These are phyloP conservation scores for Glaucomys volans DNA, from an alignment of 2,113 vertebrate species.

Conservation along the genomic window DNA sequence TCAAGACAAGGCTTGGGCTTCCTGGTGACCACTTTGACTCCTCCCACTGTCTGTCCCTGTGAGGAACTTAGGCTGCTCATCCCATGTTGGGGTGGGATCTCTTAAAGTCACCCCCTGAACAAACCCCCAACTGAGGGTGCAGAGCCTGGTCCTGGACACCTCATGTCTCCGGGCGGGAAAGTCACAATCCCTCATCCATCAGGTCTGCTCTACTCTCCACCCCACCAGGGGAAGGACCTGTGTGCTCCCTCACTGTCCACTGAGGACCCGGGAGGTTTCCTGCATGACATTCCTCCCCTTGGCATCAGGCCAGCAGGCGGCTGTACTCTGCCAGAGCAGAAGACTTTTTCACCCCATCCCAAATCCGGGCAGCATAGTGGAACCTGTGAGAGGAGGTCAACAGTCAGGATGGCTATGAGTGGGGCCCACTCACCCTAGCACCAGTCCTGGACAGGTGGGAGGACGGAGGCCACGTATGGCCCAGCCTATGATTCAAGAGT, in stretches of 20 bases:
- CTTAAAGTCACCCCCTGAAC: neutral
- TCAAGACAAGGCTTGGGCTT: neutral
- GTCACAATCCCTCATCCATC: neutral
- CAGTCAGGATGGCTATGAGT: neutral
- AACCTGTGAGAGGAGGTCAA: slow-evolving; percentile 87
- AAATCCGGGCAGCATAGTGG: slow-evolving; percentile 95
- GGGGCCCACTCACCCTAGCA: neutral
- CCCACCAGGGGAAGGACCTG: accelerated
- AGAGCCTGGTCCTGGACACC: slow-evolving; percentile 21
- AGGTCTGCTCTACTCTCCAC: neutral
- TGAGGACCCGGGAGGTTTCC: neutral
- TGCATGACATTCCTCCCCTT: neutral
- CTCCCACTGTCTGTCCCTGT: neutral
- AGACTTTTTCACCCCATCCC: slow-evolving; percentile 96
- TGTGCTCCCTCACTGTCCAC: neutral
- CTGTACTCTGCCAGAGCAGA: slow-evolving; percentile 94
- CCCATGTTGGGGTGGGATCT: neutral
- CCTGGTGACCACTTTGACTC: neutral
- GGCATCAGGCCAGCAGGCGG: slow-evolving; percentile 90
- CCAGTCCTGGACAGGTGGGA: neutral
- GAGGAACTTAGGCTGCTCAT: neutral
- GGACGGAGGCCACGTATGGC: accelerated
- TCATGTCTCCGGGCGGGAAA: neutral
- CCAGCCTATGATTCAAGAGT: neutral
- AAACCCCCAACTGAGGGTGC: neutral